Base-by-base conservation (phyloP, 2,797 vertebrate genomes). In the Bucorvus abyssinicus region DNA sequence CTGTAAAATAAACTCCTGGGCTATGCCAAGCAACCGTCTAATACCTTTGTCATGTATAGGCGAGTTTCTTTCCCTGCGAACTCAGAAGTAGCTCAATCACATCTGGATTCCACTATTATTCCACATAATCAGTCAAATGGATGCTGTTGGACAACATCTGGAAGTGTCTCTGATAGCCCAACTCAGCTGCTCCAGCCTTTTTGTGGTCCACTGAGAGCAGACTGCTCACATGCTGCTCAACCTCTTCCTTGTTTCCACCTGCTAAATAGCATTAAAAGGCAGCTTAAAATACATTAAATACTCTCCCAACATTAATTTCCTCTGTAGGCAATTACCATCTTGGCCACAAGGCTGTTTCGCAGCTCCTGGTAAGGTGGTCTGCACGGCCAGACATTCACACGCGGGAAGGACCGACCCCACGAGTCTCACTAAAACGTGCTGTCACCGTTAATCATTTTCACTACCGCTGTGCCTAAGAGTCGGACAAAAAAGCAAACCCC, bases 1-100 rank as follows among this genome's bases (percentile, higher is more conserved):
- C 95, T 97, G 84, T 84, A 97, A 97, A 97, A 87, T 95, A 89
- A 96, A 70, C 81, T 92, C 79, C 70, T 70, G 70, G 59, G 59
- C 70, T 91, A 78, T 95, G 94, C 90, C 91, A 96, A 96, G 84
- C 9, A 40, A 74, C 89, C 1, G 1, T 26, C 22, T 29, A 57
- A 84, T 89, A 94, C 94, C 92, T 95, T 9, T 95, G 92, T 92
- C 92, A 90, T 50, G 74, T 57, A 16, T 4, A 11, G 86, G 55
- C 42, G 30, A 24, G 38, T 59, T 90, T 84, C 57, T 10, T 65
- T 82, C 45, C 73, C 32, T 7, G 74, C 92, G 91, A 94, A 92
- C n/a, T 77, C 65, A 76, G 53, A 73, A 53, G 63, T 29, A 89
- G 44, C 84, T 95, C 5, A 1, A 82, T 95, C 93, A 90, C 77